These are phyloP conservation scores for Alethe castanea DNA, from an alignment of 2,113 vertebrate species.

Conservation along the genomic window DNA sequence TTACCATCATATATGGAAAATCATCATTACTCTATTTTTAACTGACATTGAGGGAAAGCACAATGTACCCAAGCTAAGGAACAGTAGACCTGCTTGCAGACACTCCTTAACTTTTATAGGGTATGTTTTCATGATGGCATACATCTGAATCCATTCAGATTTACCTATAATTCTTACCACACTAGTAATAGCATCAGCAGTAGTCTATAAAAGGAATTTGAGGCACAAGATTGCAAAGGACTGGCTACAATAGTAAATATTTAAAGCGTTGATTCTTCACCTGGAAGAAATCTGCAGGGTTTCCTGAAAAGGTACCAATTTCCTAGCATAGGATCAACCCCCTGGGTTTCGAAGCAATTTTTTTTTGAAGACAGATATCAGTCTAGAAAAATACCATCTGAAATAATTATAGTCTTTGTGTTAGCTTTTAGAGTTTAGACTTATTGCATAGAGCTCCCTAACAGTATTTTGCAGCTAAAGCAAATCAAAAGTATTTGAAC, in stretches of 20 bases:
- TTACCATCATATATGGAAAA: not conserved
- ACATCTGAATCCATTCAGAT: not conserved
- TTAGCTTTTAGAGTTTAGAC: not conserved
- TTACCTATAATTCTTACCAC: not conserved
- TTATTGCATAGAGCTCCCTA: not conserved
- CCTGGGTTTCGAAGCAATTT: not conserved
- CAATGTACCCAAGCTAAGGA: rapidly evolving
- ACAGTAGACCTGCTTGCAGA: not conserved
- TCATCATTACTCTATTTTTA: not conserved
- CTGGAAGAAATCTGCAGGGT: not conserved
- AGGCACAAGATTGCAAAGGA: not conserved
- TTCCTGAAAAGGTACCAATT: not conserved
- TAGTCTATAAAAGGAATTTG: not conserved
- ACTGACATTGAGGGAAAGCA: not conserved
- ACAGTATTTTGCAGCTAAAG: not conserved
- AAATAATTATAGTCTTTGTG: not conserved
- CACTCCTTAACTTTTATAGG: not conserved
- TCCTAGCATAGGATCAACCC: not conserved
- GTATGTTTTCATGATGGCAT: not conserved
- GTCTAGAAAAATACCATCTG: not conserved
- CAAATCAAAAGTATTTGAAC: not conserved
- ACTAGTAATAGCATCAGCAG: not conserved
- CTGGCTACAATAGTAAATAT: not conserved
- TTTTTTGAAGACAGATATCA: not conserved
- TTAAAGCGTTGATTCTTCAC: not conserved